phyloP scores from a whole-genome alignment of 2,113 vertebrate species.

The Cyphomyrus plagiostoma region DNA sequence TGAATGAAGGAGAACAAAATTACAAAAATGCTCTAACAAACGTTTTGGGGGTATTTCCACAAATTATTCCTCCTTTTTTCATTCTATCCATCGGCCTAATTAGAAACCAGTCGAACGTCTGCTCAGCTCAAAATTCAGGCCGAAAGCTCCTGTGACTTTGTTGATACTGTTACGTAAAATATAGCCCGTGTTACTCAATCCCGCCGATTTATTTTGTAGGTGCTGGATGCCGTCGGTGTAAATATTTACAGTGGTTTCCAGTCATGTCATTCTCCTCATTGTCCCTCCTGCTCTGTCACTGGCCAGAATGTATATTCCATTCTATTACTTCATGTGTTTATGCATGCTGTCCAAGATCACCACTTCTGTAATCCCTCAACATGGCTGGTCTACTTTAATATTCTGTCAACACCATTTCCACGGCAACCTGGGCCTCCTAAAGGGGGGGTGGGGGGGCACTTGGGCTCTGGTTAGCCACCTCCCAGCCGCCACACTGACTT shows the following conservation, averaged over 20 bases:
- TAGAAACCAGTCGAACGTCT: not conserved
- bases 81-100: not conserved
- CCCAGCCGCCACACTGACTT: slow-evolving; percentile 57
- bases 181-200: slow-evolving; percentile 16
- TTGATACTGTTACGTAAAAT: slow-evolving; percentile 24
- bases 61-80: not conserved
- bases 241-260: slow-evolving; percentile 37
- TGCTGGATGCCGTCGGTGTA: slow-evolving; percentile 34
- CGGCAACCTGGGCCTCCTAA: slow-evolving; percentile 17
- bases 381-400: slow-evolving; percentile 45
- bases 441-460: slow-evolving; percentile 34
- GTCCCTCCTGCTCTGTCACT: slow-evolving; percentile 48
- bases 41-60: not conserved
- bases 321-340: slow-evolving; percentile 60
- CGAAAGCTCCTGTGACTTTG: slow-evolving; percentile 24
- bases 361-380: slow-evolving; percentile 38
- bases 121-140: not conserved
- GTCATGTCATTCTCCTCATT: slow-evolving; percentile 34
- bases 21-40: not conserved
- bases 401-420: slow-evolving; percentile 39
- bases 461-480: slow-evolving; percentile 55
- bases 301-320: slow-evolving; percentile 38
- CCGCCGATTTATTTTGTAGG: slow-evolving; percentile 40
- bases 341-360: slow-evolving; percentile 43
- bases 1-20: not conserved